Base-by-base conservation (phyloP, 2,888 invertebrate genomes). In the Pyrochroa serraticornis region DNA sequence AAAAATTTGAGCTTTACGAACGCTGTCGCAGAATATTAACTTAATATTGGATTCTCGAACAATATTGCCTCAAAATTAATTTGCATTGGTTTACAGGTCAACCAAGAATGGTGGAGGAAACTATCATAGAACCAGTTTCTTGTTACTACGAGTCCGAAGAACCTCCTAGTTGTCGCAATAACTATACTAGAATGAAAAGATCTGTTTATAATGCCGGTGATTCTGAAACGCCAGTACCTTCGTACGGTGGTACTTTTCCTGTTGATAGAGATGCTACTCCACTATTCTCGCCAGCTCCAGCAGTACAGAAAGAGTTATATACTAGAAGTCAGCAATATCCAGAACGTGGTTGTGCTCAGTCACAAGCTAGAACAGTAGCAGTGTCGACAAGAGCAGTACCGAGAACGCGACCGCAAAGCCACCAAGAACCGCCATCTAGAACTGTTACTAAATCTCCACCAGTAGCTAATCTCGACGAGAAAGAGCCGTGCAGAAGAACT, bases 201-300 rank as follows among this genome's bases (percentile, higher is more conserved):
- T 22, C 3, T 22, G 22, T 22, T 22, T 22, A 22, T 7, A n/a
- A 39, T 13, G 39, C 7, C 6, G 39, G 39, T 34, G 13, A 35
- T 3, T 31, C 37, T 8, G 13, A 43, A 30, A 37, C 7, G 5
- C 8, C 6, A 32, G 34, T 9, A n/a, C 36, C 10, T 14, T 51
- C 50, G 7, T 69, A 71, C 31, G 74, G 72, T 14, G 72, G 71
- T 7, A 72, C 72, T 0, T 72, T 73, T 58, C 70, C 66, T 41
- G 60, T 72, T 13, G 65, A 65, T 2, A 69, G 60, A 53, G 68
- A 71, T 36, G 60, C 46, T 3, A 54, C 63, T 8, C 71, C 71
- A 1, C 45, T 70, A 32, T 61, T 65, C 1, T 51, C 62, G 34
- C 62, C 65, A 9, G 33, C 41, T 39, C 8, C 41, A 36, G 6